phyloP scores from a whole-genome alignment of 2,888 invertebrate genomes.

The Ectropis crepuscularia region DNA sequence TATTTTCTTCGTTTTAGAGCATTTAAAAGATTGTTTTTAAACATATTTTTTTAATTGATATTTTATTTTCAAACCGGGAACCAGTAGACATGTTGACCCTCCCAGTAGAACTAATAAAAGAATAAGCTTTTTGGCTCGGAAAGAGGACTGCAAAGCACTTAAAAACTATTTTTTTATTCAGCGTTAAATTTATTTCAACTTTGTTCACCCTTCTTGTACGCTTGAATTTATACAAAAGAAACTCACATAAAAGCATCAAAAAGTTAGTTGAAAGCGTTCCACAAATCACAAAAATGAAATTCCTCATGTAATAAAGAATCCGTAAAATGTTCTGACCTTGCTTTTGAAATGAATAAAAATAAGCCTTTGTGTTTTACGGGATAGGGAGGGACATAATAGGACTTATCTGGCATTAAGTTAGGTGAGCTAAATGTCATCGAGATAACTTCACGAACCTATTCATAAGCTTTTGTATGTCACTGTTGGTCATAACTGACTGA shows the following conservation, averaged over 20 bases:
- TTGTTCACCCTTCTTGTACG: background rate
- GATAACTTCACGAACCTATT: slow-evolving; percentile 20
- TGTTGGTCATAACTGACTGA: background rate
- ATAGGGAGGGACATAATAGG: slow-evolving; percentile 27
- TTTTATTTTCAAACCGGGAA: too few relatives aligned
- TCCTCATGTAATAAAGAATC: slow-evolving; percentile 19
- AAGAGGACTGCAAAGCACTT: too few relatives aligned
- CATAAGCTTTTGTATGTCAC: slow-evolving; percentile 17
- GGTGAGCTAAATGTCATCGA: slow-evolving; percentile 25
- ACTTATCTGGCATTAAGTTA: slow-evolving; percentile 29
- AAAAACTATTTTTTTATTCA: too few relatives aligned
- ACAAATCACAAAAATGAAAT: slow-evolving; percentile 20
- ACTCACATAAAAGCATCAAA: slow-evolving; percentile 4
- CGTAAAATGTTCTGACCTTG: slow-evolving; percentile 18
- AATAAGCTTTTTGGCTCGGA: too few relatives aligned
- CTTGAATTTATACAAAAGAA: background rate
- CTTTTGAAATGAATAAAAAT: slow-evolving; percentile 20
- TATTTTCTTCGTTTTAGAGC: too few relatives aligned
- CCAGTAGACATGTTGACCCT: too few relatives aligned
- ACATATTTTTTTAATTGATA: too few relatives aligned
- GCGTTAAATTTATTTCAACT: too few relatives aligned
- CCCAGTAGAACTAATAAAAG: too few relatives aligned
- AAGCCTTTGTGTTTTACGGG: slow-evolving; percentile 30
- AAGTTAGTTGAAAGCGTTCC: slow-evolving; percentile 22
- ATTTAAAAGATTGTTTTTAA: too few relatives aligned